Conservation (phyloP, 2,888 invertebrate species). For the Ectemnius continuus region DNA sequence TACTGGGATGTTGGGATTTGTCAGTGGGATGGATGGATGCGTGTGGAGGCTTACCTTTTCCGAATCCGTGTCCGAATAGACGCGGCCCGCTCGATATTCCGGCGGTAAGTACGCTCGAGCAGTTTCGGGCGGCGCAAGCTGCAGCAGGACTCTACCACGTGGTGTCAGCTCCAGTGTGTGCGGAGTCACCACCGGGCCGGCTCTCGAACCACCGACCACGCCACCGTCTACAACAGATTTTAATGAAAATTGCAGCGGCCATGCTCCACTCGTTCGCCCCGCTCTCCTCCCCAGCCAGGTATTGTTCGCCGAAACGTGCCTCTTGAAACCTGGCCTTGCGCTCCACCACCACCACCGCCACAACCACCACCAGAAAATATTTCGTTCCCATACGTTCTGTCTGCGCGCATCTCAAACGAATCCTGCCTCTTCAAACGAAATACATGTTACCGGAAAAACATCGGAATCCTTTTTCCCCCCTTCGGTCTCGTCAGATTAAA, state of each 20-base stretch:
- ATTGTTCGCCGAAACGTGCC: no score
- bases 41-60: constrained; percentile 79
- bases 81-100: constrained; percentile 79
- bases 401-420: no score
- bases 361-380: no score
- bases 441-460: no score
- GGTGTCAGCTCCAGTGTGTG: constrained; percentile 80
- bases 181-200: constrained; percentile 80
- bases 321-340: no score
- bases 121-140: constrained; percentile 74
- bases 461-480: no score
- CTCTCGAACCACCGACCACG: constrained; percentile 75
- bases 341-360: no score
- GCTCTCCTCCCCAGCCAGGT: neutral
- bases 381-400: no score
- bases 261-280: neutral
- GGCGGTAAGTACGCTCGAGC: constrained; percentile 80
- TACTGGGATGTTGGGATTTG: no score
- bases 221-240: constrained; percentile 73
- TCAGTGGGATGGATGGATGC: neutral
- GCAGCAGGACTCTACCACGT: constrained; percentile 79
- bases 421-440: no score
- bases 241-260: constrained; percentile 24
- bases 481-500: no score
- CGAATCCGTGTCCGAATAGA: constrained; percentile 80